These are phyloP conservation scores for Himantopus leucocephalus DNA, from an alignment of 2,113 vertebrate genomes.

Conservation along the genomic window DNA sequence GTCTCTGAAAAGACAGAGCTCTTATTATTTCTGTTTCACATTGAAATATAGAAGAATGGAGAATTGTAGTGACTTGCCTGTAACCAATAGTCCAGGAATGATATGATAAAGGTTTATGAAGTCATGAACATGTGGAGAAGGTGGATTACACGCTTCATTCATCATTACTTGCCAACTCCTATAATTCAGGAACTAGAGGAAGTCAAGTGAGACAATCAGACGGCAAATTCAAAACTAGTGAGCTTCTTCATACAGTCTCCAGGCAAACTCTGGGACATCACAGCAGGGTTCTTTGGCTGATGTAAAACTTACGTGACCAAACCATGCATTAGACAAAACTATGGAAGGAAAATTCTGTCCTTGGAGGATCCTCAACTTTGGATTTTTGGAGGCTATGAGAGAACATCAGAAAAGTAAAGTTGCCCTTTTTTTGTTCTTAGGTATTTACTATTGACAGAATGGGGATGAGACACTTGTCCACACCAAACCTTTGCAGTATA, in stretches of 20 bases:
- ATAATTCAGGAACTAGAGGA: background rate
- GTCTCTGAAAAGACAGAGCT: background rate
- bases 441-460: background rate
- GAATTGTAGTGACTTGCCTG: background rate
- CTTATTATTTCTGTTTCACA: background rate
- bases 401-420: background rate
- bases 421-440: background rate
- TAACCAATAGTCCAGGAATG: background rate
- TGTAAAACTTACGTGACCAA: background rate
- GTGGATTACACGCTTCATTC: background rate
- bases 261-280: background rate
- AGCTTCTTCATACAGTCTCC: background rate
- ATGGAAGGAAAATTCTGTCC: background rate
- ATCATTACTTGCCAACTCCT: background rate
- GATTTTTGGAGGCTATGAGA: background rate
- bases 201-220: background rate
- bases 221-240: background rate
- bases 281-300: background rate
- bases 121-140: background rate
- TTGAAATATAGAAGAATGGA: background rate
- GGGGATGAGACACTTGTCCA: background rate
- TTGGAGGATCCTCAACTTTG: background rate
- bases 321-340: background rate
- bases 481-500: background rate
- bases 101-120: background rate